Evolutionary conservation across 2,113 vertebrate species (phyloP).

Genomic region (Monarcha castaneiventris): DNA sequence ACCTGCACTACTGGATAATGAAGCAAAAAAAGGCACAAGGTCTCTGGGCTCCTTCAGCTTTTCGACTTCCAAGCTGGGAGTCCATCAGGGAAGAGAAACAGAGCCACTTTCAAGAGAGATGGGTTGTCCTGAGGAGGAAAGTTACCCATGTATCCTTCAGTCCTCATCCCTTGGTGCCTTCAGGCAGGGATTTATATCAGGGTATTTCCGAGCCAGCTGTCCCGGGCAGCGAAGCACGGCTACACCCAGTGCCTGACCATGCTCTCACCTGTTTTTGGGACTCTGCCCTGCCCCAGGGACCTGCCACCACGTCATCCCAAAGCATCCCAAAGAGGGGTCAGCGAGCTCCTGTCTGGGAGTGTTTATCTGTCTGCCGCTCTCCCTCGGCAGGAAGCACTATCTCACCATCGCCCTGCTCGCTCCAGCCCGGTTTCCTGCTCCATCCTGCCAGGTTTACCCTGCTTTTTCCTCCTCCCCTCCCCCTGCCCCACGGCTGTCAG

Average conservation of each 20-base stretch:
- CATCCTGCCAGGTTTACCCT: conserved; percentile 72
- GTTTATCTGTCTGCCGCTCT: conserved; percentile 65
- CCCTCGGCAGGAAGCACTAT: conserved; percentile 74
- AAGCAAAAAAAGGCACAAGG: background rate
- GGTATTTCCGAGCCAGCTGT: background rate
- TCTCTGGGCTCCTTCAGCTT: background rate
- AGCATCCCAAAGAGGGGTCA: background rate
- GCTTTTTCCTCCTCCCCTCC: conserved; percentile 68
- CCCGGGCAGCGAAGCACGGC: background rate
- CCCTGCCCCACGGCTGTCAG: conserved; percentile 65
- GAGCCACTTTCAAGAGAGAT: background rate
- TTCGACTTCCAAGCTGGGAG: background rate
- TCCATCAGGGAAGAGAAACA: background rate
- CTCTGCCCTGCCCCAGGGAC: background rate
- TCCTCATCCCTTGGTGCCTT: background rate
- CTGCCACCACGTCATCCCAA: background rate
- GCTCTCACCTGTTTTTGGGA: background rate
- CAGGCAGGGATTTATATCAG: background rate
- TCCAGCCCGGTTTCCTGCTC: conserved; percentile 76
- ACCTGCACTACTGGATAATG: background rate
- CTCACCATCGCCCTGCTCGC: conserved; percentile 71
- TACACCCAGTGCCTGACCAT: background rate
- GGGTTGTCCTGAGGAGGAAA: background rate
- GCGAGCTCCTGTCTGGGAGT: background rate
- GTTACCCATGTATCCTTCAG: background rate